Percentiles rank a stretch among this genome's conserved stretches.
phyloP scores from a whole-genome alignment of 2,797 vertebrate species.

The Halcyon smyrnensis region DNA sequence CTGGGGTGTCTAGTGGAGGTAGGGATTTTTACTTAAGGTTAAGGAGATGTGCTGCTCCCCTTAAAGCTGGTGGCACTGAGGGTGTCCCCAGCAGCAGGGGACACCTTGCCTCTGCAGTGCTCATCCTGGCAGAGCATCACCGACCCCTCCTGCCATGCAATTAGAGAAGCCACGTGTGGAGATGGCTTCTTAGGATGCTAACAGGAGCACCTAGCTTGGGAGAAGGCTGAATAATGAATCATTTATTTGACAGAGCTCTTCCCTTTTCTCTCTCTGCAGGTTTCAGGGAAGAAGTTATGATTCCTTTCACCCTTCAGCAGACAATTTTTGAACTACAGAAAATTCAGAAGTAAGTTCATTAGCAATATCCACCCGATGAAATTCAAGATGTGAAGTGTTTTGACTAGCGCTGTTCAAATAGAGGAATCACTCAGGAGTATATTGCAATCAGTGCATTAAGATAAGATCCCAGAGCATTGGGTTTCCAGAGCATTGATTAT shows the following conservation, averaged over 20 bases:
- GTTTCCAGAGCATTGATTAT: conserved; percentile 29
- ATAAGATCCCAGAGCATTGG: conserved; percentile 2
- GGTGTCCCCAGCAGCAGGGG: neutral
- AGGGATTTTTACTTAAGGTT: neutral
- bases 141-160: rapidly evolving
- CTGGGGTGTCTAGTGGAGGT: rapidly evolving
- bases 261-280: neutral
- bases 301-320: neutral
- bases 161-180: neutral
- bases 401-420: conserved; percentile 3
- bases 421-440: neutral
- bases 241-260: conserved; percentile 6
- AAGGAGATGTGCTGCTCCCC: neutral
- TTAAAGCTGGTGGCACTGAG: neutral
- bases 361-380: neutral
- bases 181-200: neutral
- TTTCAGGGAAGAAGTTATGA: neutral
- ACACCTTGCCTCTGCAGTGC: neutral
- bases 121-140: rapidly evolving
- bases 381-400: conserved; percentile 28
- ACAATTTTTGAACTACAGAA: neutral
- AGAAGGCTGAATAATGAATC: neutral
- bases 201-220: neutral
- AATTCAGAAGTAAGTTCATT: conserved; percentile 14
- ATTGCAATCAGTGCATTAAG: conserved; percentile 14